Evolutionary conservation across 2,888 invertebrate species (phyloP), one percentile per base, ranked within the genome.

Genomic region (Papilio gigon): DNA sequence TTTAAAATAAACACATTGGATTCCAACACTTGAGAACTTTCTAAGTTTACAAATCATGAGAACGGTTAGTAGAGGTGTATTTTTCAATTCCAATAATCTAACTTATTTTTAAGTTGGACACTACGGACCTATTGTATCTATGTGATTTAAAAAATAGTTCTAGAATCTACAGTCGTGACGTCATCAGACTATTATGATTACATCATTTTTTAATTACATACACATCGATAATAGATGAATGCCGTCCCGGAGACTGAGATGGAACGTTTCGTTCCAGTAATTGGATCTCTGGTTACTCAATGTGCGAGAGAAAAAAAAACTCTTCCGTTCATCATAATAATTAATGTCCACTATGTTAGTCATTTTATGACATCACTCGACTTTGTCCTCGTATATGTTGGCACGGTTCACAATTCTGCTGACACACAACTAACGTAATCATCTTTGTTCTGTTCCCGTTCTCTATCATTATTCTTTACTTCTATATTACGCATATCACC

Each of bases 231-330:
- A 53, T 17, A 30, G 12, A 56, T 56, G 53, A 56, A 30, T 30
- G 30, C 17, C 30, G 6, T 56, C 5, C 30, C 50, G 50, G 50
- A n/a, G 50, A 17, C 30, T 56, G 53, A 56, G 53, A 61, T 61
- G n/a, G 42, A 62, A 30, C n/a, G 20, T n/a, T 61, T 25, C 25
- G 50, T 33, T 20, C 22, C 20, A 22, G 33, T 63, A 63, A 63
- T 63, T 63, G 63, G n/a, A 63, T 63, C 35, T 63, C 50, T 33
- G 63, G 63, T 63, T 50, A 35, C 63, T 47, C 33, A 44, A 3
- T n/a, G 35, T 22, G 47, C 22, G n/a, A 56, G n/a, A 25, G 14
- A 53, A 27, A 53, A 50, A 56, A 30, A 56, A 25, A 56, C 27
- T 56, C 30, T 56, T 56, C 30, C 30, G n/a, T 30, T 56, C 30